Evolutionary conservation across 2,888 invertebrate species (phyloP).

Genomic region (Blomia tropicalis): DNA sequence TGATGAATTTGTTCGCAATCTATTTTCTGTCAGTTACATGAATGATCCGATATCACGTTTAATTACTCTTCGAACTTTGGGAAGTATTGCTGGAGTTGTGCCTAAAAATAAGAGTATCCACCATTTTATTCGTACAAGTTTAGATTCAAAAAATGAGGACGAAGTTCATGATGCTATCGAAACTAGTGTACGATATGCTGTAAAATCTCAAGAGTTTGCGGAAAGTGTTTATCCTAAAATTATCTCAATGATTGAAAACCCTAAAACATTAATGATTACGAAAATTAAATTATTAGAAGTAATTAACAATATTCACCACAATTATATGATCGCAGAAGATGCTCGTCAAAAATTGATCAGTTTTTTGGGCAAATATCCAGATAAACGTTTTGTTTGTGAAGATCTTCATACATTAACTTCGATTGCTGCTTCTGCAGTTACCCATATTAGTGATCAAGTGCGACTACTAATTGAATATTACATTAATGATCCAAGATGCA

Average conservation of each 20-base stretch:
- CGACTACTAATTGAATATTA: constrained; percentile 51
- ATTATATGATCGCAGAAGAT: constrained; percentile 53
- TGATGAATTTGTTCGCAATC: constrained; percentile 74
- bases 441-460: constrained; percentile 73
- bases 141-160: constrained; percentile 85
- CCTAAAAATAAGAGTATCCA: constrained; percentile 86
- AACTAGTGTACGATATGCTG: constrained; percentile 84
- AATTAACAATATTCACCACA: constrained; percentile 81
- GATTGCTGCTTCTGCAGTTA: constrained; percentile 68
- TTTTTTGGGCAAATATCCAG: constrained; percentile 57
- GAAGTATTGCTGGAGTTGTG: constrained; percentile 79
- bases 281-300: constrained; percentile 78
- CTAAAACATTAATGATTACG: constrained; percentile 78
- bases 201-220: constrained; percentile 68
- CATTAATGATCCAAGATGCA: constrained; percentile 50
- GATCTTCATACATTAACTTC: constrained; percentile 72
- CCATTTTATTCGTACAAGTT: constrained; percentile 71
- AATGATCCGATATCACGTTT: constrained; percentile 90
- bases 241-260: constrained; percentile 81
- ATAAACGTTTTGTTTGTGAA: constrained; percentile 59
- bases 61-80: constrained; percentile 67
- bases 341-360: constrained; percentile 57
- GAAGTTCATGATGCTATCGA: constrained; percentile 91
- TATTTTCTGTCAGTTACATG: constrained; percentile 84
- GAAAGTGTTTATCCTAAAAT: constrained; percentile 87